These are phyloP conservation scores for Pachliopta kotzebuea DNA, from an alignment of 2,888 invertebrate species.

Conservation along the genomic window DNA sequence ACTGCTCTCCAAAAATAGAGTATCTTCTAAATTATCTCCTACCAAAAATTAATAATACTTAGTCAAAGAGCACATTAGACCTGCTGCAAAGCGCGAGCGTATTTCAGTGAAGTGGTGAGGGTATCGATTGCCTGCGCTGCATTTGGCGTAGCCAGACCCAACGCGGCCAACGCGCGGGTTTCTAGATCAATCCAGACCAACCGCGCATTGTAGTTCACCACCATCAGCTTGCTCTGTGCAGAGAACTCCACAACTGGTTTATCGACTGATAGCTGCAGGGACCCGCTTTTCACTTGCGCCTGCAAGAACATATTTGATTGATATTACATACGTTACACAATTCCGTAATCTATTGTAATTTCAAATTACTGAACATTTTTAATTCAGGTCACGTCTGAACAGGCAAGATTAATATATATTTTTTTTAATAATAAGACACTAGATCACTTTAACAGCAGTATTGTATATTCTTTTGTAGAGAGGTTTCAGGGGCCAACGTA, in stretches of 20 bases:
- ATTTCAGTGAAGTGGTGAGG: constrained; percentile 89
- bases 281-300: constrained; percentile 65
- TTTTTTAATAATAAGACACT: background rate
- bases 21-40: no score
- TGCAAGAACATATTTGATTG: constrained; percentile 35
- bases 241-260: constrained; percentile 91
- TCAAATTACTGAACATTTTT: background rate
- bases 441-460: background rate
- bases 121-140: constrained; percentile 83
- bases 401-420: background rate
- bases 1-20: no score
- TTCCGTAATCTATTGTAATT: background rate
- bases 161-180: constrained; percentile 91
- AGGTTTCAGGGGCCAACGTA: no score
- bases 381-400: background rate
- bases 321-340: background rate
- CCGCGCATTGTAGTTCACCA: constrained; percentile 94
- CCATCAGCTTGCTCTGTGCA: constrained; percentile 86
- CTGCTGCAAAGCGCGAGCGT: constrained; percentile 94
- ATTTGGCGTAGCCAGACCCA: constrained; percentile 89
- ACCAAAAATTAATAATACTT: background rate
- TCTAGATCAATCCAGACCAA: constrained; percentile 92
- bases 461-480: background rate
- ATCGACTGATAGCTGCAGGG: constrained; percentile 66
- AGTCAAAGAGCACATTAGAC: constrained; percentile 54